Percentiles rank a stretch among this genome's conserved stretches.
These are phyloP conservation scores for Tribolium castaneum DNA, from an alignment of 1,140 invertebrate genomes.

Conservation along the genomic window DNA sequence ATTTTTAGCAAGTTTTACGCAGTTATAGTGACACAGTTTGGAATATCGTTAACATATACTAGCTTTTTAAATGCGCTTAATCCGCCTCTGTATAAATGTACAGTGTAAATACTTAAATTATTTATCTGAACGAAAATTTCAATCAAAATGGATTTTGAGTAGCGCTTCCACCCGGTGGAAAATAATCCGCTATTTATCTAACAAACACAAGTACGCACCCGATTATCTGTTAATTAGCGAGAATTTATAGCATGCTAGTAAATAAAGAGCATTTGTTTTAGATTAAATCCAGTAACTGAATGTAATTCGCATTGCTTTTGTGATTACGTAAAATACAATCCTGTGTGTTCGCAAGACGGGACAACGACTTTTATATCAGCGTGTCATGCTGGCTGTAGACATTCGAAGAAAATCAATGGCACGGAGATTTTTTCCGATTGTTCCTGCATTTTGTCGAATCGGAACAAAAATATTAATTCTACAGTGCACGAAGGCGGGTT, in stretches of 20 bases:
- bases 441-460: slow-evolving; percentile 65
- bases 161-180: too few species aligned
- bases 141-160: too few species aligned
- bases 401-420: slow-evolving; percentile 56
- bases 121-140: not conserved
- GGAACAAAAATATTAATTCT: not conserved
- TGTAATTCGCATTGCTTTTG: slow-evolving; percentile 76
- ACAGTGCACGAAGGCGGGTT: slow-evolving; percentile 61
- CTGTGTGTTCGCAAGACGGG: slow-evolving; percentile 72
- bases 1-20: too few species aligned
- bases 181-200: too few species aligned
- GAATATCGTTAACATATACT: too few species aligned
- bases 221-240: not conserved
- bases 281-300: slow-evolving; percentile 64
- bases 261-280: slow-evolving; percentile 51
- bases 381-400: slow-evolving; percentile 76
- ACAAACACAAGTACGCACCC: not conserved
- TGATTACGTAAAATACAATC: slow-evolving; percentile 76
- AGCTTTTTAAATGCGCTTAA: too few species aligned
- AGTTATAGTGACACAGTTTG: too few species aligned
- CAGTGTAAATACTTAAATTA: not conserved
- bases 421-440: slow-evolving; percentile 68
- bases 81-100: too few species aligned
- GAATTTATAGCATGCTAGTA: not conserved
- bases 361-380: slow-evolving; percentile 75